Percentiles rank a stretch among this genome's conserved stretches.
Conservation (phyloP, 2,797 vertebrate species). For the Sebastes melanostomus region DNA sequence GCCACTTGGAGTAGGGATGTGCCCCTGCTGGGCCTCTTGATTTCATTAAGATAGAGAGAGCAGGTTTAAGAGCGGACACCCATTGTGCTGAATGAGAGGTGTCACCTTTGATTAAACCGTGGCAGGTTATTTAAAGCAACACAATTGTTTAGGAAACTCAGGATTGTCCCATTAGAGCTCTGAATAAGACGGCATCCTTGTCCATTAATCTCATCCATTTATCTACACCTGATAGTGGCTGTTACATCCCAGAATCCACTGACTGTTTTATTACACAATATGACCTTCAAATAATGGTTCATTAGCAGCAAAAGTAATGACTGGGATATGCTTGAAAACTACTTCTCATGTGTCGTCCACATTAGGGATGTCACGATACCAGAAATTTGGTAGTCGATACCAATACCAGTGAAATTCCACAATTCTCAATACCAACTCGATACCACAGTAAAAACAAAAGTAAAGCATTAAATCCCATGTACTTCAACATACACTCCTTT, state of each 20-base stretch:
- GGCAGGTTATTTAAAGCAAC: conserved; percentile 30
- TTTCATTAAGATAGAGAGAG: conserved; percentile 21
- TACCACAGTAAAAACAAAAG: no score
- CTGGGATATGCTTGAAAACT: not conserved
- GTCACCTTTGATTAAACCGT: conserved; percentile 31
- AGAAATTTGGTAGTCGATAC: no score
- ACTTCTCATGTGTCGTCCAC: not conserved
- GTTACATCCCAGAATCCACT: not conserved
- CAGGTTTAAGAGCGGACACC: conserved; percentile 7
- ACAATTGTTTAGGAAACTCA: not conserved
- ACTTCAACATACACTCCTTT: no score
- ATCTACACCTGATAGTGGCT: not conserved
- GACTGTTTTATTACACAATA: not conserved
- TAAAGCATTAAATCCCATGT: no score
- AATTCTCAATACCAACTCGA: no score
- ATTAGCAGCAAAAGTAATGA: not conserved
- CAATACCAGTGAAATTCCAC: no score
- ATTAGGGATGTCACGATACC: no score
- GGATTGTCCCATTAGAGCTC: not conserved
- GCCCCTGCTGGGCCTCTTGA: conserved; percentile 26
- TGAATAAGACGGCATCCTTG: not conserved
- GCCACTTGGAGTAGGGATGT: not conserved
- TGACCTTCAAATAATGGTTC: not conserved
- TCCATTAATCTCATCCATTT: not conserved
- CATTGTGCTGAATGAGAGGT: conserved; percentile 14